Evolutionary conservation across 1,140 invertebrate species (phyloP), one percentile per base, ranked within the genome.

Genomic region (Aphelenchoides besseyi): DNA sequence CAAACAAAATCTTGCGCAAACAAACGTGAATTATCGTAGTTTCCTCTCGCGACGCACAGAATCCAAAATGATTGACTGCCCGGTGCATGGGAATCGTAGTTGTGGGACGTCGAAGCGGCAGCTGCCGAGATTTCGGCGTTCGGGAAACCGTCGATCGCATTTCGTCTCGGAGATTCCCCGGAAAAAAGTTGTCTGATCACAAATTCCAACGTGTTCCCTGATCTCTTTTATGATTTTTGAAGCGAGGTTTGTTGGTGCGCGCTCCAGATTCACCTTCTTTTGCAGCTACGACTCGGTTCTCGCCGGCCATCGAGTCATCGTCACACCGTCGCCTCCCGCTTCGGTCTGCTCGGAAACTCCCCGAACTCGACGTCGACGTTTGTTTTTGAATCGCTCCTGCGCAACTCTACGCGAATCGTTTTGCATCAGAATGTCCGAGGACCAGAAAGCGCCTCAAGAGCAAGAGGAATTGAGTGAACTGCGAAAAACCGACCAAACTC

Each of bases 171-270:
- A n/a, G n/a, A n/a, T n/a, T n/a, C n/a, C n/a, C n/a, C n/a, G n/a
- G n/a, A n/a, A n/a, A n/a, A n/a, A n/a, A n/a, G n/a, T n/a, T n/a
- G n/a, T n/a, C n/a, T n/a, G n/a, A n/a, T n/a, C n/a, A n/a, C n/a
- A n/a, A n/a, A n/a, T n/a, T n/a, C n/a, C n/a, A n/a, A n/a, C n/a
- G n/a, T n/a, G n/a, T n/a, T n/a, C n/a, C n/a, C n/a, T n/a, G n/a
- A n/a, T n/a, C n/a, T n/a, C n/a, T n/a, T n/a, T 48, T 48, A 48
- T 48, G 41, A 48, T 48, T 23, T 48, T 48, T 48, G 41, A 48
- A 48, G 41, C 41, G 41, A 48, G 41, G 41, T 48, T n/a, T n/a
- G 23, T 16, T 48, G 12, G 41, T 12, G 12, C 41, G 41, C 41
- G 23, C 23, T 48, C 41, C 41, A 23, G 12, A 12, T 23, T 48